phyloP scores from a whole-genome alignment of 2,113 vertebrate genomes.

The Halichoerus grypus region DNA sequence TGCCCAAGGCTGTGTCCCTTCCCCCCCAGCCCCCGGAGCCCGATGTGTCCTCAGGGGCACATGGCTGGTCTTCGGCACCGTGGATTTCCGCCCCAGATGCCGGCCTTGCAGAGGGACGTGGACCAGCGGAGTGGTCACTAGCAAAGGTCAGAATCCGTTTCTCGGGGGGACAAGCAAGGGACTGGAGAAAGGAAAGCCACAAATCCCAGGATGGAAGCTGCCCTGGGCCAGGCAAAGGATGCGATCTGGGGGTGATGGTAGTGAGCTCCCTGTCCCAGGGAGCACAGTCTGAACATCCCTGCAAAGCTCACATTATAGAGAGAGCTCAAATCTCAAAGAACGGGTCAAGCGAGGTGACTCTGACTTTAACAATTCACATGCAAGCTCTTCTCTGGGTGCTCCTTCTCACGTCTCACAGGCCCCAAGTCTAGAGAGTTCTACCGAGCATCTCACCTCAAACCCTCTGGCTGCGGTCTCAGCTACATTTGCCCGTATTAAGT shows the following conservation, averaged over 20 bases:
- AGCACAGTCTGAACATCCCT: not conserved
- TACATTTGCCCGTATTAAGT: no score
- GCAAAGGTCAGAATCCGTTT: not conserved
- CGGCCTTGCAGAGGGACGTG: not conserved
- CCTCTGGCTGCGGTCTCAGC: not conserved
- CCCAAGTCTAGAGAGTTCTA: not conserved
- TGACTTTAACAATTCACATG: not conserved
- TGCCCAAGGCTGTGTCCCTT: not conserved
- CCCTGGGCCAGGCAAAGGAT: not conserved
- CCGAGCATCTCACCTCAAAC: not conserved
- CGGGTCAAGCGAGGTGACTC: not conserved
- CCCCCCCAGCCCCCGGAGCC: not conserved
- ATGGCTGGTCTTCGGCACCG: not conserved
- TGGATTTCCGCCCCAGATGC: not conserved
- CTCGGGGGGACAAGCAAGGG: not conserved
- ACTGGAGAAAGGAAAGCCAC: not conserved
- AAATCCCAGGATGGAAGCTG: not conserved
- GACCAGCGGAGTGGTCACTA: not conserved
- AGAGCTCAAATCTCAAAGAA: not conserved
- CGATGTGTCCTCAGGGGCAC: not conserved
- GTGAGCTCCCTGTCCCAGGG: not conserved
- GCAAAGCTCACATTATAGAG: fast-evolving
- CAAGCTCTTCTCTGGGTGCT: not conserved
- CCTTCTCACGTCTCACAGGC: not conserved
- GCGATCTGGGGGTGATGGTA: not conserved